Conservation (phyloP, 2,888 invertebrate genomes). For the Apamea sordens region DNA sequence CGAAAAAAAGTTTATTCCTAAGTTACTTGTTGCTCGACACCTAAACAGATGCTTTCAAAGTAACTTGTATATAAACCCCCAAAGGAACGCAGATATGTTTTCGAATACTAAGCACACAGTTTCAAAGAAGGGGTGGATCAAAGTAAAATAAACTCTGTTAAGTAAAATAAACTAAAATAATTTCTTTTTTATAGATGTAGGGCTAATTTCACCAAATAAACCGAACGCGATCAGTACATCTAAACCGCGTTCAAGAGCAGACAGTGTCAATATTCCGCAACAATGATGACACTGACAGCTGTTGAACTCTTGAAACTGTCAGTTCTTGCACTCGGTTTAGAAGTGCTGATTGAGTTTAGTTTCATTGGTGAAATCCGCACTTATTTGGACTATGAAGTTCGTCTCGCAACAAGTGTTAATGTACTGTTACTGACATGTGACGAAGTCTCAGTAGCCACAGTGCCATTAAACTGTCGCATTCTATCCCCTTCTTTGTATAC, state of each 20-base stretch:
- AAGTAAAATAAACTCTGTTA: constrained; percentile 7
- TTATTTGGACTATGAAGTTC: constrained; percentile 12
- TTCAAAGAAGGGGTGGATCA: constrained; percentile 20
- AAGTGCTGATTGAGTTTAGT: background rate
- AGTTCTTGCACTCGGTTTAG: background rate
- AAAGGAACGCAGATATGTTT: constrained; percentile 65
- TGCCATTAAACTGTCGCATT: constrained; percentile 3
- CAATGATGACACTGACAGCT: background rate
- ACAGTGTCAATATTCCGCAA: background rate
- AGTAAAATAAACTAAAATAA: too few relatives aligned
- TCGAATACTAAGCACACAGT: constrained; percentile 44
- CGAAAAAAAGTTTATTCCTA: constrained; percentile 73
- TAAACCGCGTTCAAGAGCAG: background rate
- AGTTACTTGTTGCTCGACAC: constrained; percentile 59
- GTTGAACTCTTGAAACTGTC: background rate
- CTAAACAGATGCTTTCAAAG: constrained; percentile 55
- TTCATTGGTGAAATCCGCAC: background rate
- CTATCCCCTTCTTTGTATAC: constrained; percentile 21
- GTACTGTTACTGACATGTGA: constrained; percentile 2
- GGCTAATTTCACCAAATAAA: background rate
- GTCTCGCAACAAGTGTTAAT: constrained; percentile 6
- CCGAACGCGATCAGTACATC: background rate
- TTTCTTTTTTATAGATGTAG: constrained; percentile 22
- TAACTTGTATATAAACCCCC: constrained; percentile 58
- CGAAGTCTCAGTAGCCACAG: constrained; percentile 4